Evolutionary conservation across 2,113 vertebrate species (phyloP), one percentile per base, ranked within the genome.

Genomic region (Scalopus aquaticus): DNA sequence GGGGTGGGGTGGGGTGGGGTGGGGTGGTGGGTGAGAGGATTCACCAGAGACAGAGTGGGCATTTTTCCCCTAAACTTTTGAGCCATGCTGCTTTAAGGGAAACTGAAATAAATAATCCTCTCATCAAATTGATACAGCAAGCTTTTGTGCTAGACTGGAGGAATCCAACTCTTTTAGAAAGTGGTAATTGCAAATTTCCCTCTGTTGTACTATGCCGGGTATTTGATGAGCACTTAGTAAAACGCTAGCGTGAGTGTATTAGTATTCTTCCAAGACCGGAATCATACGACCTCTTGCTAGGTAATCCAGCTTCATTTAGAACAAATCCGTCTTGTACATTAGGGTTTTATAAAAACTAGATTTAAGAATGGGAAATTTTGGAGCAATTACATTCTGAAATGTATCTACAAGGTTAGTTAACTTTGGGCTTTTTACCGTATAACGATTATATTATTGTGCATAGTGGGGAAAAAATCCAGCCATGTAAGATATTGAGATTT

Each of bases 281-380:
- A 46, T 73, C 39, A 28, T 0, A 0, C 46, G 20, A n/a, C 30
- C 6, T 74, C 35, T 93, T 73, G 16, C 56, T 96, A 32, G 46
- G 30, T 73, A 72, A 88, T 60, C n/a, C 28, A 77, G 22, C 39
- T 96, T 78, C 87, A n/a, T 76, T 37, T 86, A 90, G 44, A 88
- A 30, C 44, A 79, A 16, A 0, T 54, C 81, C 39, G 65, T 46
- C 26, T 4, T 94, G n/a, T 79, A 56, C 95, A 92, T 95, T 95
- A 74, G 93, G 95, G 94, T 96, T 95, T 94, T 94, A 93, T 94
- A 89, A 88, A 88, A 56, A 96, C 91, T 92, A 95, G 95, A 86
- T 6, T 97, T 39, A 96, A 97, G 95, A 94, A 91, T 95, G 62
- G 12, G 62, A 97, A 95, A 42, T 93, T 30, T 92, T 95, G 92